A percentile compares a stretch with the other conserved stretches of the same genome.
These are phyloP conservation scores for Macaria notata DNA, from an alignment of 2,888 invertebrate genomes.

Conservation along the genomic window DNA sequence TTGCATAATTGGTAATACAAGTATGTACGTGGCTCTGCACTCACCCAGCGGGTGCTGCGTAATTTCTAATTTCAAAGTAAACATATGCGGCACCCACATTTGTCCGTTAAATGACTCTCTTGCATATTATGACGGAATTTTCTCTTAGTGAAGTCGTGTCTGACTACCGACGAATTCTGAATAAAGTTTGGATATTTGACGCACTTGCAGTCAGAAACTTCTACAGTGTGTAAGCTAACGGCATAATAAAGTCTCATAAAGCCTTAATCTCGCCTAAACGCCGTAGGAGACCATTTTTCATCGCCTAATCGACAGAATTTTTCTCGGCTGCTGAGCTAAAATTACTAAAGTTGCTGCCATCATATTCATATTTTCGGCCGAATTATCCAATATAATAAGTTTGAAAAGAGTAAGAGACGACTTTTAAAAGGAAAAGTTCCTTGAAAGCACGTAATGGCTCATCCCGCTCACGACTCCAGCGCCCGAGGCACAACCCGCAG, in stretches of 20 bases:
- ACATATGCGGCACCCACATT: slow-evolving; percentile 2
- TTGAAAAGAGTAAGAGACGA: slow-evolving; percentile 78
- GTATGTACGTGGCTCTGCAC: slow-evolving; percentile 48
- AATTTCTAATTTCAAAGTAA: slow-evolving; percentile 19
- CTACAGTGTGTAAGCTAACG: slow-evolving; percentile 17
- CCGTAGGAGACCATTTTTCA: slow-evolving; percentile 65
- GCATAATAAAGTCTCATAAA: slow-evolving; percentile 31
- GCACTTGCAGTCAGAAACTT: too few species aligned
- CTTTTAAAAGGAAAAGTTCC: slow-evolving; percentile 81
- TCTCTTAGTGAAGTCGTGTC: not conserved
- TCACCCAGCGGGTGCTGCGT: slow-evolving; percentile 18
- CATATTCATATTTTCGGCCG: slow-evolving; percentile 75
- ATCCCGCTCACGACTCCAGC: slow-evolving; percentile 77
- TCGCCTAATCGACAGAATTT: slow-evolving; percentile 65
- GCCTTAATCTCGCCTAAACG: slow-evolving; percentile 43
- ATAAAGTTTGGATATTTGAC: too few species aligned
- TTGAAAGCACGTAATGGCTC: slow-evolving; percentile 79
- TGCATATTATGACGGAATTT: slow-evolving; percentile 1
- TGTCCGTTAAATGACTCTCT: not conserved
- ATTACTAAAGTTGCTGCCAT: slow-evolving; percentile 75
- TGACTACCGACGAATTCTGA: too few species aligned
- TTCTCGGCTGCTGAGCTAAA: slow-evolving; percentile 57
- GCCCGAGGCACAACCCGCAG: slow-evolving; percentile 76
- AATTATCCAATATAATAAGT: slow-evolving; percentile 81
- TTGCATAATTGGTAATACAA: slow-evolving; percentile 81